These are phyloP conservation scores for Tuberolachnus salignus DNA, from an alignment of 2,888 invertebrate genomes.

Conservation along the genomic window DNA sequence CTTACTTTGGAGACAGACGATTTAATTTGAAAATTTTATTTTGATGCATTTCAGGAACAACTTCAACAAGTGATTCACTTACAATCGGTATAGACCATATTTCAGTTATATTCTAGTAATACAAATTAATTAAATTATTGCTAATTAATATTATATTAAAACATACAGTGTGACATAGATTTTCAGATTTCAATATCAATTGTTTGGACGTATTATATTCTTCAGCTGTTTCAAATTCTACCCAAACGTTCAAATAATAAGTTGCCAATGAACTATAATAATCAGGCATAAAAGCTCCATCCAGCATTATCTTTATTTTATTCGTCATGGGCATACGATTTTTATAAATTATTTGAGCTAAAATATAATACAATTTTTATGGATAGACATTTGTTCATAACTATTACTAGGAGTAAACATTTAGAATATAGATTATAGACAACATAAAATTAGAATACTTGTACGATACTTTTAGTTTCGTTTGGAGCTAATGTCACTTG, in stretches of 20 bases:
- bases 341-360: constrained; percentile 45
- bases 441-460: neutral
- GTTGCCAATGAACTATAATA: constrained; percentile 65
- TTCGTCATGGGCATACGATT: constrained; percentile 57
- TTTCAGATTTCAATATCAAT: neutral
- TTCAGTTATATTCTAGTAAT: constrained; percentile 65
- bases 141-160: neutral
- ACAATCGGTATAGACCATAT: constrained; percentile 70
- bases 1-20: constrained; percentile 53
- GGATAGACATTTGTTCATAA: neutral
- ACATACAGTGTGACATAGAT: constrained; percentile 2
- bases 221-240: constrained; percentile 62
- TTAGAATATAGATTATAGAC: neutral
- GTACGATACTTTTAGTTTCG: constrained; percentile 65
- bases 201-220: neutral
- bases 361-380: neutral
- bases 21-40: constrained; percentile 64
- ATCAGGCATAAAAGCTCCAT: constrained; percentile 69
- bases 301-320: constrained; percentile 67
- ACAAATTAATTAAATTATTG: neutral
- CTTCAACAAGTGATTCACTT: constrained; percentile 68
- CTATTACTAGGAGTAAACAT: neutral
- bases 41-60: constrained; percentile 66
- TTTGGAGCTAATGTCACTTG: constrained; percentile 69
- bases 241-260: constrained; percentile 65